These are phyloP conservation scores for Colletes collaris DNA, from an alignment of 2,888 invertebrate genomes.

Conservation along the genomic window DNA sequence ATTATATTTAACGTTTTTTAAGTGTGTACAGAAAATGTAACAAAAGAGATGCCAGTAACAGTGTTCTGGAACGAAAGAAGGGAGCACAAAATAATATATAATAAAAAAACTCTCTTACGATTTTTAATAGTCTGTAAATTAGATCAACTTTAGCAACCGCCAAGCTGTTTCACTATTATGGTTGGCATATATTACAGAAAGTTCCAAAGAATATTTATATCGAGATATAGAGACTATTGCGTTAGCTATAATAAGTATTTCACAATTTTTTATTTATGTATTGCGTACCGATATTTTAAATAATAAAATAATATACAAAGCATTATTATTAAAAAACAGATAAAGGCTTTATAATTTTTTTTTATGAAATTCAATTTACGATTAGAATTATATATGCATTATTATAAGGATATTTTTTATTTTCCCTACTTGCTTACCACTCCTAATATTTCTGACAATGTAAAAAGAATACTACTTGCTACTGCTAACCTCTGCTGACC, in stretches of 20 bases:
- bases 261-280: conserved; percentile 23
- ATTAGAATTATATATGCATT: not conserved
- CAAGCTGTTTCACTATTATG: not conserved
- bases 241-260: conserved; percentile 3
- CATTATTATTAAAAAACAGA: not conserved
- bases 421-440: too few species aligned
- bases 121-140: conserved; percentile 10
- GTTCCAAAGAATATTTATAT: conserved; percentile 1
- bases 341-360: not conserved
- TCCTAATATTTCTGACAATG: too few species aligned
- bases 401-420: too few species aligned
- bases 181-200: conserved; percentile 8
- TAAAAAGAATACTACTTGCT: too few species aligned
- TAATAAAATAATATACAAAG: conserved; percentile 25
- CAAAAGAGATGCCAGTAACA: too few species aligned
- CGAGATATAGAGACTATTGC: not conserved
- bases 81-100: not conserved
- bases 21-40: too few species aligned
- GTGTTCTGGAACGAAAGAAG: too few species aligned
- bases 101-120: not conserved
- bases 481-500: too few species aligned
- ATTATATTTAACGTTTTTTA: too few species aligned
- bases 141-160: not conserved
- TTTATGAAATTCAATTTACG: not conserved
- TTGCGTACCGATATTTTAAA: conserved; percentile 21